phyloP scores from a whole-genome alignment of 2,113 vertebrate species.

The Alexandromys fortis region DNA sequence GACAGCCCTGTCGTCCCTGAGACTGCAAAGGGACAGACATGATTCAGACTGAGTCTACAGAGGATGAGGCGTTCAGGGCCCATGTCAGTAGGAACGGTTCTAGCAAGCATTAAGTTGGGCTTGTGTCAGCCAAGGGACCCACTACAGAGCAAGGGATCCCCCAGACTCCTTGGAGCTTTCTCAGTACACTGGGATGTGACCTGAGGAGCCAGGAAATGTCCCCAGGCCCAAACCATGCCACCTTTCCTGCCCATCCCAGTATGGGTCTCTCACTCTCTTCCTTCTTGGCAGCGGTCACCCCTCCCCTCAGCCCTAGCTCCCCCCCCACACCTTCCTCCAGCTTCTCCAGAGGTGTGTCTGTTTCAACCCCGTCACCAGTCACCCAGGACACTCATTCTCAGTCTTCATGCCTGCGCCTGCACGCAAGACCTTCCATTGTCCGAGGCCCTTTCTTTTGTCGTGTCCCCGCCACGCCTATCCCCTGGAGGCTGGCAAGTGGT shows the following conservation, averaged over 20 bases:
- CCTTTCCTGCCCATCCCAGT: background rate
- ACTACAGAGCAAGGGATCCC: background rate
- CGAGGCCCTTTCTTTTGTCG: background rate
- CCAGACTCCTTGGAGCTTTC: background rate
- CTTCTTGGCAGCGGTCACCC: background rate
- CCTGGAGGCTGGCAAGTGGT: background rate
- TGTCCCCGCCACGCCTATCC: background rate
- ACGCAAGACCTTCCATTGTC: background rate
- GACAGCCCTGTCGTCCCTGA: background rate
- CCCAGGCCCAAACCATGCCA: accelerated
- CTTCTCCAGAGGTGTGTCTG: background rate
- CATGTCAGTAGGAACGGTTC: background rate
- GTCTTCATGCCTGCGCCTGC: background rate
- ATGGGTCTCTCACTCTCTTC: background rate
- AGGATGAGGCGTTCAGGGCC: background rate
- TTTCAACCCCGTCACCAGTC: background rate
- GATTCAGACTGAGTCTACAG: background rate
- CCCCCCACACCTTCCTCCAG: background rate
- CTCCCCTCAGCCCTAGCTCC: background rate
- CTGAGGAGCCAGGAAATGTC: background rate
- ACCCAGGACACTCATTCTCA: background rate
- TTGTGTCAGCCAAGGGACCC: background rate
- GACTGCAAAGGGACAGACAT: background rate
- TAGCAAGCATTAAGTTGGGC: background rate
- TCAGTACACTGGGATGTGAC: background rate